Evolutionary conservation across 2,888 invertebrate species (phyloP).

Genomic region (Emesis furor): DNA sequence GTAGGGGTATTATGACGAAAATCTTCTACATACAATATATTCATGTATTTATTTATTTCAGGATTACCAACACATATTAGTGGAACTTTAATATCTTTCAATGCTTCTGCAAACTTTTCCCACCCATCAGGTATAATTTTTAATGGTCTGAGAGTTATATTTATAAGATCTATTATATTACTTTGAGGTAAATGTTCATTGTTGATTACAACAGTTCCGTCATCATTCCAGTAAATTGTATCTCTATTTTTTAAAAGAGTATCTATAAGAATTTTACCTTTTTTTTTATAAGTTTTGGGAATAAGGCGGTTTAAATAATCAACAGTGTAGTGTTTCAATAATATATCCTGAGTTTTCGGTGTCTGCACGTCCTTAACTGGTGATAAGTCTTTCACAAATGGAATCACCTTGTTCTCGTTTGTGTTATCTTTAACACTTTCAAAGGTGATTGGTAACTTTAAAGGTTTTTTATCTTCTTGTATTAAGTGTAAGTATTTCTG

Average conservation of each 20-base stretch:
- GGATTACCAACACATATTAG: background rate
- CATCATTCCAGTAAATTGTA: conserved; percentile 65
- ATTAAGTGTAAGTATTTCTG: conserved; percentile 71
- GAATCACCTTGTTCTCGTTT: conserved; percentile 22
- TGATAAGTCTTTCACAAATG: conserved; percentile 16
- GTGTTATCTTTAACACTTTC: conserved; percentile 20
- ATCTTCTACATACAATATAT: background rate
- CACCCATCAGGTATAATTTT: conserved; percentile 75
- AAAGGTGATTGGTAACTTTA: conserved; percentile 43
- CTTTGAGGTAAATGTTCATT: conserved; percentile 65
- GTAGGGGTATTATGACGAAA: background rate
- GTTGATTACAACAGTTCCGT: conserved; percentile 68
- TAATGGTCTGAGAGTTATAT: conserved; percentile 72
- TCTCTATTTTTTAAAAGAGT: conserved; percentile 42
- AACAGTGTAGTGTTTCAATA: conserved; percentile 26
- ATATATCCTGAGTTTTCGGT: background rate
- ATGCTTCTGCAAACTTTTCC: conserved; percentile 61
- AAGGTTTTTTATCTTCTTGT: conserved; percentile 59
- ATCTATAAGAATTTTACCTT: conserved; percentile 63
- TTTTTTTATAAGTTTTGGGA: conserved; percentile 66
- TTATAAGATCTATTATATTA: conserved; percentile 75
- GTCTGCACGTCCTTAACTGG: background rate
- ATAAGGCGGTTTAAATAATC: conserved; percentile 43
- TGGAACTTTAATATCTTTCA: background rate
- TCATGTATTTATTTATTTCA: background rate